Evolutionary conservation across 2,113 vertebrate species (phyloP).

Genomic region (Dermatemys mawii): DNA sequence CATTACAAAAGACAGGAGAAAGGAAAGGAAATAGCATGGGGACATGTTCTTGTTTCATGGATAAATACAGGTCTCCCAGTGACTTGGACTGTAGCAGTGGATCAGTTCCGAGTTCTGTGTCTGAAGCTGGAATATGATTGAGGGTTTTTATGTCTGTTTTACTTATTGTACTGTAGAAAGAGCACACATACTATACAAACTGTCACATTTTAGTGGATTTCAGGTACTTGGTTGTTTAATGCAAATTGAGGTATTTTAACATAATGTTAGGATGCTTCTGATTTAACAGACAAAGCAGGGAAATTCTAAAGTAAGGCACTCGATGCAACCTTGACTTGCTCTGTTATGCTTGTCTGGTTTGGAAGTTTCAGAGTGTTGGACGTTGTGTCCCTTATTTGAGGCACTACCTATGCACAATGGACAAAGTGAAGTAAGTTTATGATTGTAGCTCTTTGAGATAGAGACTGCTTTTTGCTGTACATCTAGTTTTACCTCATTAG

Average conservation of each 20-base stretch:
- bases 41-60: not conserved
- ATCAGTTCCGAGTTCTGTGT: not conserved
- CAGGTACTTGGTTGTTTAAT: not conserved
- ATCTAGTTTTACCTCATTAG: not conserved
- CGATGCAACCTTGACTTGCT: not conserved
- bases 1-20: not conserved
- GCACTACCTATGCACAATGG: not conserved
- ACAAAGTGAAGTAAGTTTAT: accelerated
- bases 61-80: not conserved
- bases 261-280: not conserved
- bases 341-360: not conserved
- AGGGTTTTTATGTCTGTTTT: not conserved
- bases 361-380: not conserved
- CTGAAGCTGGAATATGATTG: not conserved
- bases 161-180: not conserved
- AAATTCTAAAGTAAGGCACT: not conserved
- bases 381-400: not conserved
- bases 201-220: not conserved
- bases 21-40: not conserved
- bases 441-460: accelerated
- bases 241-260: not conserved
- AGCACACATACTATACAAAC: not conserved
- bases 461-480: not conserved
- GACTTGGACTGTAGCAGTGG: accelerated
- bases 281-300: not conserved